These are phyloP conservation scores for Coregonus suidteri DNA, from an alignment of 2,797 vertebrate genomes.

Conservation along the genomic window DNA sequence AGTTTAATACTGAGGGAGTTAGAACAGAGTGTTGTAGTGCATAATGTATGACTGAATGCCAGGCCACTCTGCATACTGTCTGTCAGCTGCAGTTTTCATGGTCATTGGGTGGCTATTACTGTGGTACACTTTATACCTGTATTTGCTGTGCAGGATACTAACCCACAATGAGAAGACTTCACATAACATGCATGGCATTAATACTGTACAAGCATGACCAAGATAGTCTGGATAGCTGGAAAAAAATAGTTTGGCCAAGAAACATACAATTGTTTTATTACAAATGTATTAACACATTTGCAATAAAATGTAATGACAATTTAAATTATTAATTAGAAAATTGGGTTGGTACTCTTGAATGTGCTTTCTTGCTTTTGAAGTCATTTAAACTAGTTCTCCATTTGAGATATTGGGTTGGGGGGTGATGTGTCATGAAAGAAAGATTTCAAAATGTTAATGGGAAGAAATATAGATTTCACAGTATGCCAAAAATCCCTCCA, in stretches of 20 bases:
- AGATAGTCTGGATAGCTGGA: no score
- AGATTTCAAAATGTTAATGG: no score
- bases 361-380: no score
- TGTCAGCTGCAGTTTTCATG: no score
- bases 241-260: no score
- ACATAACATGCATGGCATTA: not conserved
- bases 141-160: not conserved
- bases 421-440: no score
- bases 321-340: no score
- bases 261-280: not conserved
- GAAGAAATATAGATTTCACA: no score
- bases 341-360: no score
- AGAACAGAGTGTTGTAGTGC: not conserved
- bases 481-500: not conserved
- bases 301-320: not conserved
- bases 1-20: not conserved
- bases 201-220: no score
- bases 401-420: not conserved
- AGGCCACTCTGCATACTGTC: not conserved
- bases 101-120: not conserved
- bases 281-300: not conserved
- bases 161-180: not conserved
- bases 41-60: not conserved
- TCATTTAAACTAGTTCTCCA: not conserved
- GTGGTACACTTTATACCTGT: not conserved